Evolutionary conservation across 2,888 invertebrate species (phyloP).

Genomic region (Leptura quadrifasciata): DNA sequence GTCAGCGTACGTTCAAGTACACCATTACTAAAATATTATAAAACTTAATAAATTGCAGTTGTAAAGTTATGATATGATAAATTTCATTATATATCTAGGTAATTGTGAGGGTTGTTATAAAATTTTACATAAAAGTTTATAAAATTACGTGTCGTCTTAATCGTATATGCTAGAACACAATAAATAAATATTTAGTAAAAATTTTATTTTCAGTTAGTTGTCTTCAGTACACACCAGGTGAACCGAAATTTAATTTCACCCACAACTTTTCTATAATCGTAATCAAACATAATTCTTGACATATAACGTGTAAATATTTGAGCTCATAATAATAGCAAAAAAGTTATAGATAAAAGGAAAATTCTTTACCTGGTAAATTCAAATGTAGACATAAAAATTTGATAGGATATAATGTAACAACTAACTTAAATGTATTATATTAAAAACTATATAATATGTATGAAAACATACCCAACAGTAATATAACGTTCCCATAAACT

Average conservation of each 20-base stretch:
- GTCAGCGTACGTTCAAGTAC: slow-evolving; percentile 49
- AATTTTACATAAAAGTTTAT: slow-evolving; percentile 54
- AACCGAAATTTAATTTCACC: slow-evolving; percentile 38
- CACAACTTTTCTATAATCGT: slow-evolving; percentile 32
- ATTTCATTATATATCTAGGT: slow-evolving; percentile 42
- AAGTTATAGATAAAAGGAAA: slow-evolving; percentile 29
- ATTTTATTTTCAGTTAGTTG: slow-evolving; percentile 46
- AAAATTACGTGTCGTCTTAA: slow-evolving; percentile 47
- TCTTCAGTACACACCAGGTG: slow-evolving; percentile 53
- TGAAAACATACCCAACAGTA: slow-evolving; percentile 67
- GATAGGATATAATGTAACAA: slow-evolving; percentile 56
- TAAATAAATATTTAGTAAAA: slow-evolving; percentile 62
- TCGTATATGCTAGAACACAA: slow-evolving; percentile 56
- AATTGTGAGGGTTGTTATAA: slow-evolving; percentile 52
- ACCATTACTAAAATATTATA: slow-evolving; percentile 50
- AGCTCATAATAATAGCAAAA: slow-evolving; percentile 5
- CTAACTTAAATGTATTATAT: slow-evolving; percentile 61
- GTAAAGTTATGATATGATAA: slow-evolving; percentile 46
- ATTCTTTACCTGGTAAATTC: slow-evolving; percentile 27
- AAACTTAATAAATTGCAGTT: slow-evolving; percentile 48
- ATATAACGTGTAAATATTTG: background rate
- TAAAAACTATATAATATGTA: slow-evolving; percentile 65
- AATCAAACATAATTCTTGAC: background rate
- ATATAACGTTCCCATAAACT: slow-evolving; percentile 63
- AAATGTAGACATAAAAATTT: slow-evolving; percentile 28